Percentiles rank a stretch among this genome's conserved stretches.
Evolutionary conservation across 2,888 invertebrate genomes (phyloP).

Genomic region (Arrhopalites spinosus): DNA sequence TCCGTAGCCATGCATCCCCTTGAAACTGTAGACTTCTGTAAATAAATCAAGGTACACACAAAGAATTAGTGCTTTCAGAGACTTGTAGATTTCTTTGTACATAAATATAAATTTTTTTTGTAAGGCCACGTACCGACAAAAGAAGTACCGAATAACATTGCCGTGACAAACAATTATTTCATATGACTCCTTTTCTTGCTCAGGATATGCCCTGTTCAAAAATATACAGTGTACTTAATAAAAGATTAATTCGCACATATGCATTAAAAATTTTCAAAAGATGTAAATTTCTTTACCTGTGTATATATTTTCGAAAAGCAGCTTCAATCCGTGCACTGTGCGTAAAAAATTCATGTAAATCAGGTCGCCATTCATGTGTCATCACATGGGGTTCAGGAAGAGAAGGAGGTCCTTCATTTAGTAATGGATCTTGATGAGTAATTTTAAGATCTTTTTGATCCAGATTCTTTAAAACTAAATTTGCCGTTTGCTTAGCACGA

Average conservation of each 20-base stretch:
- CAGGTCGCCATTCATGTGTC: conserved; percentile 76
- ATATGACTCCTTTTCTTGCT: conserved; percentile 79
- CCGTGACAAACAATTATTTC: conserved; percentile 95
- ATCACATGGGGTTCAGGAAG: conserved; percentile 90
- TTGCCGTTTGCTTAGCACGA: conserved; percentile 88
- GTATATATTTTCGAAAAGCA: conserved; percentile 89
- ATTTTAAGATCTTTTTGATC: conserved; percentile 62
- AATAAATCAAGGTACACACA: conserved; percentile 48
- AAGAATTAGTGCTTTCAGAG: not conserved
- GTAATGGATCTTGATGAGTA: conserved; percentile 71
- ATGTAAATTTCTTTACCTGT: conserved; percentile 58
- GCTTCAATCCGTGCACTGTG: conserved; percentile 95
- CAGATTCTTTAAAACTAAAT: conserved; percentile 71
- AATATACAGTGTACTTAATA: not conserved
- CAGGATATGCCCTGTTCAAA: not conserved
- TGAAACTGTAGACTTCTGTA: conserved; percentile 93
- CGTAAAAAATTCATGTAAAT: conserved; percentile 69
- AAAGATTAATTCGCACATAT: not conserved
- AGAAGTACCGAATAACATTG: conserved; percentile 94
- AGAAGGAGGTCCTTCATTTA: conserved; percentile 93
- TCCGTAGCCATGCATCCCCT: conserved; percentile 93
- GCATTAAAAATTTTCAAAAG: no score
- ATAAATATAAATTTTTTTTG: not conserved
- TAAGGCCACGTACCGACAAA: conserved; percentile 87
- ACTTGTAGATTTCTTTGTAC: not conserved